These are phyloP conservation scores for Motacilla tschutschensis DNA, from an alignment of 2,113 vertebrate species.

Conservation along the genomic window DNA sequence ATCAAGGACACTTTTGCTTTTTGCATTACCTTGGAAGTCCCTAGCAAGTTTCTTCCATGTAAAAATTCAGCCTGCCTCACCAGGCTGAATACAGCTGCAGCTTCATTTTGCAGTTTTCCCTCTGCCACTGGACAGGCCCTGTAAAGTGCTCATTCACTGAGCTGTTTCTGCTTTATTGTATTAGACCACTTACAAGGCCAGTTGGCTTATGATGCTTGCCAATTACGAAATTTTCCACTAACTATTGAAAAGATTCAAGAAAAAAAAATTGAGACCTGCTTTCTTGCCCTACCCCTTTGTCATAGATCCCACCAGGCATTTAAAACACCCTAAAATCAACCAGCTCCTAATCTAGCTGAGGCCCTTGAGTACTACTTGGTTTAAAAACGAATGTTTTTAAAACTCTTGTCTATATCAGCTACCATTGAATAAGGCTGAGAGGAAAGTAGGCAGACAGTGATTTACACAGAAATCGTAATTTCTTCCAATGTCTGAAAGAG, in stretches of 20 bases:
- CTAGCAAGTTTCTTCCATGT: not conserved
- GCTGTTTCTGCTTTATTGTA: not conserved
- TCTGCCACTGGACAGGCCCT: not conserved
- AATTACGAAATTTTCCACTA: not conserved
- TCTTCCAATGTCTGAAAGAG: not conserved
- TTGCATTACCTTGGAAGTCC: not conserved
- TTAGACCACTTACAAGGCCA: not conserved
- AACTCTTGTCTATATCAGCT: not conserved
- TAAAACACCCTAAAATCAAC: not conserved
- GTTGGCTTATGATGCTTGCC: not conserved
- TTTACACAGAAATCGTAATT: not conserved
- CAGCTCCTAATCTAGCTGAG: not conserved
- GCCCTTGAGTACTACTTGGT: not conserved
- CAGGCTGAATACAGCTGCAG: not conserved
- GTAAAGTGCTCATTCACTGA: not conserved
- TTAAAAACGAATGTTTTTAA: not conserved
- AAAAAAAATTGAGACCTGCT: fast-evolving
- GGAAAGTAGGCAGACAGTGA: not conserved
- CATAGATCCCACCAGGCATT: not conserved
- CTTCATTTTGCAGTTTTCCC: not conserved
- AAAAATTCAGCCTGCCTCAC: not conserved
- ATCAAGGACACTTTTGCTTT: not conserved
- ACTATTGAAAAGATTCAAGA: not conserved
- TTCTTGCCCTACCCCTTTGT: not conserved
- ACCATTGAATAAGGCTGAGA: not conserved